Evolutionary conservation across 2,888 invertebrate species (phyloP).

Genomic region (Athalia cordata): DNA sequence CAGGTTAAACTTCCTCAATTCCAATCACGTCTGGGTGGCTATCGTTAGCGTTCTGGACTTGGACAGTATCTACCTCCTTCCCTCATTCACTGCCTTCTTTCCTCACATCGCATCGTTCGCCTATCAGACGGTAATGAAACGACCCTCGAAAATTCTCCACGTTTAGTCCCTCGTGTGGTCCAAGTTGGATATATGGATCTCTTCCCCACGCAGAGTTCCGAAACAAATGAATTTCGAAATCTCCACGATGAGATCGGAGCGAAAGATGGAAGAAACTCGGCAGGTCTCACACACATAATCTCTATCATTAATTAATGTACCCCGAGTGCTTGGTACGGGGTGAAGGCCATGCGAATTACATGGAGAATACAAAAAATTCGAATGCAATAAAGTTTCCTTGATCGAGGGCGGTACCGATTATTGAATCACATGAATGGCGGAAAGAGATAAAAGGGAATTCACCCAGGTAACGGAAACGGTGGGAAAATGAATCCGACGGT

Average conservation of each 20-base stretch:
- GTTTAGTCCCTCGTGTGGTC: constrained; percentile 23
- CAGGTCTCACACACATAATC: background rate
- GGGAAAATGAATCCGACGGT: background rate
- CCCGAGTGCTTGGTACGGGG: too few species aligned
- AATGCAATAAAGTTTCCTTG: background rate
- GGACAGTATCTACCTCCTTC: constrained; percentile 47
- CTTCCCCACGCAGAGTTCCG: constrained; percentile 21
- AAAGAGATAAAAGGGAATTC: background rate
- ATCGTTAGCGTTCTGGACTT: constrained; percentile 61
- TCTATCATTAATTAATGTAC: too few species aligned
- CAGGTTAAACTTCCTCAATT: constrained; percentile 57
- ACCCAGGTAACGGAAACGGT: background rate
- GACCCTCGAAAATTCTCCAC: constrained; percentile 38
- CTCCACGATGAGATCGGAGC: constrained; percentile 3
- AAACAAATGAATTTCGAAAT: constrained; percentile 7
- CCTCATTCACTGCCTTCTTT: constrained; percentile 43
- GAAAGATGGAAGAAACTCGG: background rate
- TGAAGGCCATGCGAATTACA: too few species aligned
- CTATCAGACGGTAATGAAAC: constrained; percentile 53
- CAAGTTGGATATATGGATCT: constrained; percentile 6
- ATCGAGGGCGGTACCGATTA: background rate
- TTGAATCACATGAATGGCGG: background rate
- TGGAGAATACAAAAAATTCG: background rate
- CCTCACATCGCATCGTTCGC: constrained; percentile 39
- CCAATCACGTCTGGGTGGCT: constrained; percentile 62